Evolutionary conservation across 2,113 vertebrate genomes (phyloP).

Genomic region (Isichthys henryi): DNA sequence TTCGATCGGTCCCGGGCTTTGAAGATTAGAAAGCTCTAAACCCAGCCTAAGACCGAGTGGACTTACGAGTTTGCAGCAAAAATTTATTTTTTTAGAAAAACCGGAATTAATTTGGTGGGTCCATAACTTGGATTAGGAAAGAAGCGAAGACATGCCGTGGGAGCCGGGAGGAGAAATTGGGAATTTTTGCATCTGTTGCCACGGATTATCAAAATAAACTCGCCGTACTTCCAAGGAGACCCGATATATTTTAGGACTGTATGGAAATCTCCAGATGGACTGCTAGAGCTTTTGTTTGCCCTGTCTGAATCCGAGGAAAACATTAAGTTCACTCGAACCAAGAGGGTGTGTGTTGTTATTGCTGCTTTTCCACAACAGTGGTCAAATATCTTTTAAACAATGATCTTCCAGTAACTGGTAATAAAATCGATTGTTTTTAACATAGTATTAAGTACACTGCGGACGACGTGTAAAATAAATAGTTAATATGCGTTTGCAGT

Average conservation of each 20-base stretch:
- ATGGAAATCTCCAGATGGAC: background rate
- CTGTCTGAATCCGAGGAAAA: background rate
- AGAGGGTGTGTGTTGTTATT: background rate
- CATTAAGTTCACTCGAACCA: background rate
- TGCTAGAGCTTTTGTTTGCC: background rate
- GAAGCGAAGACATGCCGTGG: background rate
- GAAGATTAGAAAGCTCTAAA: slow-evolving; percentile 64
- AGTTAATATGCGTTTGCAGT: background rate
- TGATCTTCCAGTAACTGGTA: background rate
- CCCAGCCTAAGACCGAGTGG: slow-evolving; percentile 45
- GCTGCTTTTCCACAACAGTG: background rate
- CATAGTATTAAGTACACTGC: background rate
- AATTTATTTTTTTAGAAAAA: background rate
- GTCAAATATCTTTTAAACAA: background rate
- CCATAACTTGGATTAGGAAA: background rate
- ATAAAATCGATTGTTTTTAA: background rate
- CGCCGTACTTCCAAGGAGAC: background rate
- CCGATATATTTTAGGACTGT: background rate
- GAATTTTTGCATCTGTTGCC: background rate
- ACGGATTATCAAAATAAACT: background rate
- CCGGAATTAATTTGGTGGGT: background rate
- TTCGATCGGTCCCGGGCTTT: slow-evolving; percentile 61
- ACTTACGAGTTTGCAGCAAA: slow-evolving; percentile 20
- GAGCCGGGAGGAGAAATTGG: background rate
- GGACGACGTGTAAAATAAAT: background rate